A percentile compares a stretch with the other conserved stretches of the same genome.
phyloP scores from a whole-genome alignment of 1,140 invertebrate species.

The Calephelis nemesis region DNA sequence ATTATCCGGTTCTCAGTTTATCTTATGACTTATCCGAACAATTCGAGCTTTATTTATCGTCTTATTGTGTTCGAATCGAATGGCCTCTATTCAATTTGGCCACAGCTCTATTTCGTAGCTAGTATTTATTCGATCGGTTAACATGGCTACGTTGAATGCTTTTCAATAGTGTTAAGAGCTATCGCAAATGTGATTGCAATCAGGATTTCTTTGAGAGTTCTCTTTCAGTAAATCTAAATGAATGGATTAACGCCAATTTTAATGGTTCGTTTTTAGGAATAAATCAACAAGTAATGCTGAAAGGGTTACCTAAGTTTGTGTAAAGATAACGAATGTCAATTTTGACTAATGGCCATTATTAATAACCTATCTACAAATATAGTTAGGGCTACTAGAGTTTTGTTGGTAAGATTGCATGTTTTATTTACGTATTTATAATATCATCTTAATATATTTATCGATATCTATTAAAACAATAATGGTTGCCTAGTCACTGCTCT shows the following conservation, averaged over 20 bases:
- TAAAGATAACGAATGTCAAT: background rate
- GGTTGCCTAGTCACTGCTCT: no score
- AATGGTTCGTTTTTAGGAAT: slow-evolving; percentile 8
- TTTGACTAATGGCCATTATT: no score
- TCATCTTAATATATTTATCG: no score
- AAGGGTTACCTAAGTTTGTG: background rate
- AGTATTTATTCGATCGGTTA: slow-evolving; percentile 34
- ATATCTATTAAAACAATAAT: no score
- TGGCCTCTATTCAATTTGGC: slow-evolving; percentile 38
- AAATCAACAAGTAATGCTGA: slow-evolving; percentile 8
- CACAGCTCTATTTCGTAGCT: slow-evolving; percentile 25
- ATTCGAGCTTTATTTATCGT: slow-evolving; percentile 18
- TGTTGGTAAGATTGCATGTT: no score
- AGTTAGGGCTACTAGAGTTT: no score
- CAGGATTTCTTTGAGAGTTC: slow-evolving; percentile 26
- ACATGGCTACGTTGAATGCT: slow-evolving; percentile 30
- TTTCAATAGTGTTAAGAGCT: slow-evolving; percentile 34
- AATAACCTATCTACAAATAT: no score
- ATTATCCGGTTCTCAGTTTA: no score
- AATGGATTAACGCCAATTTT: slow-evolving; percentile 10
- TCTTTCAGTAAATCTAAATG: slow-evolving; percentile 4
- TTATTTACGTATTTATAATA: no score
- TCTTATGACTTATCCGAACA: background rate
- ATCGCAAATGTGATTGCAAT: slow-evolving; percentile 41
- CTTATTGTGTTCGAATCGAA: slow-evolving; percentile 29